Evolutionary conservation across 2,113 vertebrate genomes (phyloP), one percentile per base, ranked within the genome.

Genomic region (Trematocara unimaculatum): DNA sequence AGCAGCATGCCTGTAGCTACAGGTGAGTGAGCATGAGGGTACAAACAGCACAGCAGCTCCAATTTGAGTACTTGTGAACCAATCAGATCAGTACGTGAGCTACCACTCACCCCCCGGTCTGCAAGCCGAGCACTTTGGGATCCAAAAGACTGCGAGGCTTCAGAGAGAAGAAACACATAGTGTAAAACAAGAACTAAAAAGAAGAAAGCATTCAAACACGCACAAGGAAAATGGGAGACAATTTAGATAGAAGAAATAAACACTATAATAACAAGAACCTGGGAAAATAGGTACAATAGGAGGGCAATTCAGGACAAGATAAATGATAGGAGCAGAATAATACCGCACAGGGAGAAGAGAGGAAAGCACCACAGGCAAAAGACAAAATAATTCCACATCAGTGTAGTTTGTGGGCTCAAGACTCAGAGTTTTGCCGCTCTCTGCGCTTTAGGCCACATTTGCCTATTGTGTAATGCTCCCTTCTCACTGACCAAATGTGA

Each of bases 101-200:
- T 54, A 79, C 58, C 83, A 95, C 95, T 95, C 93, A 96, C 95
- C 95, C 95, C 85, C 89, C 94, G 70, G 94, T 64, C 92, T 96
- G 95, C 90, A 96, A 93, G 67, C 95, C 95, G 7, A 95, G 94
- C 84, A 96, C 2, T 94, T 95, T 95, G 87, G 94, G 94, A 92
- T 96, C 95, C 93, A 96, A 92, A 92, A 95, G 18, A 88, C 93
- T 94, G 67, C 90, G 92, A 85, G 94, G 93, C 95, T 96, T 92
- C 56, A 81, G 77, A 88, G 49, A 90, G 40, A 85, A 86, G 78
- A 90, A 84, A 91, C 5, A 18, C 23, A 83, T 84, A 87, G 49
- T 83, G 79, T 90, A 85, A 93, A 84, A 82, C n/a, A 79, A 84
- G 47, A 67, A 64, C 49, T 72, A 56, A 13, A 54, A 64, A 17